phyloP scores from a whole-genome alignment of 2,888 invertebrate species.

The Leptinotarsa peninsularis region DNA sequence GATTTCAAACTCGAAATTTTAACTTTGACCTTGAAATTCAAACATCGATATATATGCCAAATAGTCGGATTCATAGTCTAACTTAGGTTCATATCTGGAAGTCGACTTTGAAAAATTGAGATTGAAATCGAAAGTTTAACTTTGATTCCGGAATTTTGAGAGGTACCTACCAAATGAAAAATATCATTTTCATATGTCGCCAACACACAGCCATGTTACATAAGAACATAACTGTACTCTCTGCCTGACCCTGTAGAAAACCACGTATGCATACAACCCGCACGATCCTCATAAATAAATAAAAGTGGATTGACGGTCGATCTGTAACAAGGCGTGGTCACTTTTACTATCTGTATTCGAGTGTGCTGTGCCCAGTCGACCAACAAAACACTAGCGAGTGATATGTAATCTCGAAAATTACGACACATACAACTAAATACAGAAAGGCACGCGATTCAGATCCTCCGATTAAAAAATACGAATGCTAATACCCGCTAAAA shows the following conservation, averaged over 20 bases:
- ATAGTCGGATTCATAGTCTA: too few species aligned
- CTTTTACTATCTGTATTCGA: conserved; percentile 54
- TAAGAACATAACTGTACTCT: conserved; percentile 27
- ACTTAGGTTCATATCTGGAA: too few species aligned
- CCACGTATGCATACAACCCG: conserved; percentile 42
- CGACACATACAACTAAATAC: conserved; percentile 41
- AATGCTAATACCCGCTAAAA: conserved; percentile 32
- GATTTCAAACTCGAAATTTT: too few species aligned
- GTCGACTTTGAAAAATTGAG: too few species aligned
- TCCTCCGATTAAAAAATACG: conserved; percentile 22
- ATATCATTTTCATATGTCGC: neutral
- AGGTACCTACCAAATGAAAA: neutral
- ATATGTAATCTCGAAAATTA: conserved; percentile 51
- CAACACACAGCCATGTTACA: conserved; percentile 8
- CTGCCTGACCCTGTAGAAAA: conserved; percentile 30
- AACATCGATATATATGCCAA: too few species aligned
- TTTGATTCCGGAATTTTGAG: neutral
- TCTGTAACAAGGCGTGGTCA: conserved; percentile 53
- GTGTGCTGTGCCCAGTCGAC: conserved; percentile 54
- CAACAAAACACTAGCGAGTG: conserved; percentile 53
- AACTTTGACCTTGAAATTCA: too few species aligned
- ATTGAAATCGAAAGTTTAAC: too few species aligned
- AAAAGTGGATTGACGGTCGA: conserved; percentile 50
- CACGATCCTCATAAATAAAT: conserved; percentile 48
- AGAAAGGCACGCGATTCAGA: conserved; percentile 36